Evolutionary conservation across 2,797 vertebrate genomes (phyloP).

Genomic region (Heterohyrax brucei): DNA sequence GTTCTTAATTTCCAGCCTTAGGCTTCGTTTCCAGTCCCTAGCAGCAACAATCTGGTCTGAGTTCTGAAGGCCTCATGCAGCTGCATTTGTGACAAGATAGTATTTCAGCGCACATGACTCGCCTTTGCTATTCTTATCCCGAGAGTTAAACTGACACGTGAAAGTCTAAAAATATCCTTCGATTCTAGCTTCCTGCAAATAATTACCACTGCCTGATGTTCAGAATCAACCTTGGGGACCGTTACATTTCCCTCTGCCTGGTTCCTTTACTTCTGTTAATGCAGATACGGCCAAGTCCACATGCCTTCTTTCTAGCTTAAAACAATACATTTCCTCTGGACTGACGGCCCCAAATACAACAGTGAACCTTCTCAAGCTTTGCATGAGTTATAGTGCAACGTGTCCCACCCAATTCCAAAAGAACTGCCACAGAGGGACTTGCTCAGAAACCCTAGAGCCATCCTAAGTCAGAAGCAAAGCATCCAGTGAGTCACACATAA

Average conservation of each 20-base stretch:
- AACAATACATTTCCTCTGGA: not conserved
- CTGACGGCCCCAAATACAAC: conserved; percentile 42
- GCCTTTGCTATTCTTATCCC: conserved; percentile 58
- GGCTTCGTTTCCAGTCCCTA: conserved; percentile 58
- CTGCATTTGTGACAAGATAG: conserved; percentile 48
- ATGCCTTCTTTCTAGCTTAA: not conserved
- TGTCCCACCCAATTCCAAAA: not conserved
- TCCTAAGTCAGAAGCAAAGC: conserved; percentile 59
- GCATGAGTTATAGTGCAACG: not conserved
- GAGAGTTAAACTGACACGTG: conserved; percentile 55
- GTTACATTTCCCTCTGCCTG: conserved; percentile 38
- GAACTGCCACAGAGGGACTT: conserved; percentile 4
- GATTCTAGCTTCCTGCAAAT: conserved; percentile 56
- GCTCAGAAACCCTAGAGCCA: conserved; percentile 58
- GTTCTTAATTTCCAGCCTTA: conserved; percentile 73
- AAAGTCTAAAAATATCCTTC: conserved; percentile 76
- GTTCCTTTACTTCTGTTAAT: conserved; percentile 47
- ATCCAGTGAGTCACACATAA: conserved; percentile 19
- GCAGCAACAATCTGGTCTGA: conserved; percentile 61
- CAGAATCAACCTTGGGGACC: conserved; percentile 33
- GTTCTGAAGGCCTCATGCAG: conserved; percentile 54
- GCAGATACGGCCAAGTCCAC: conserved; percentile 18
- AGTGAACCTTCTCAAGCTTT: not conserved
- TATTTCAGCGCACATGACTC: conserved; percentile 49
- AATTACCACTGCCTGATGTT: conserved; percentile 61